These are phyloP conservation scores for Latheticus oryzae DNA, from an alignment of 2,888 invertebrate species.

Conservation along the genomic window DNA sequence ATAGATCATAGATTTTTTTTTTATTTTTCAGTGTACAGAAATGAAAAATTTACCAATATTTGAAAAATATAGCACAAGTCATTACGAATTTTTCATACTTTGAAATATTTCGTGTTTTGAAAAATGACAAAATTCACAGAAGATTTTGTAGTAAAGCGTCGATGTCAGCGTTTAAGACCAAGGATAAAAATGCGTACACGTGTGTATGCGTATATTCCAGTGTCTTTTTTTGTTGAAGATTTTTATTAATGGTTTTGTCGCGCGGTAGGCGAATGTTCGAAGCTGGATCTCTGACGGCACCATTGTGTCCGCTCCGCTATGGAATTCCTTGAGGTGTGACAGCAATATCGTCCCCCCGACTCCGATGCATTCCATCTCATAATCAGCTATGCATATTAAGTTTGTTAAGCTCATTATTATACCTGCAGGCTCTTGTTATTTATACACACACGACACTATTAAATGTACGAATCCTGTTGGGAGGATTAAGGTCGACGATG, in stretches of 20 bases:
- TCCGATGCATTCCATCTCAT: conserved; percentile 60
- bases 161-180: conserved; percentile 19
- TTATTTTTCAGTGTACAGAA: too few species aligned
- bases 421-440: conserved; percentile 63
- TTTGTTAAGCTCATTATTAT: conserved; percentile 66
- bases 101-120: too few species aligned
- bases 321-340: conserved; percentile 51
- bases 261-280: conserved; percentile 45
- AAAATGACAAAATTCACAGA: too few species aligned
- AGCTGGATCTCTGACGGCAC: conserved; percentile 38
- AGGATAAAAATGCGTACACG: conserved; percentile 37
- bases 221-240: conserved; percentile 11
- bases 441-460: conserved; percentile 53
- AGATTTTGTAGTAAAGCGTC: too few species aligned
- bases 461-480: conserved; percentile 13
- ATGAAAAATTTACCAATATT: too few species aligned
- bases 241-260: conserved; percentile 44
- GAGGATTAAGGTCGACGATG: conserved; percentile 8
- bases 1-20: too few species aligned
- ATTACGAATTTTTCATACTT: too few species aligned
- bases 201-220: conserved; percentile 22
- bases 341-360: conserved; percentile 43
- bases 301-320: conserved; percentile 47
- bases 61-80: too few species aligned
- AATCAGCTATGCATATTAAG: conserved; percentile 66